Evolutionary conservation across 2,888 invertebrate genomes (phyloP).

Genomic region (Agriopis aurantiaria): DNA sequence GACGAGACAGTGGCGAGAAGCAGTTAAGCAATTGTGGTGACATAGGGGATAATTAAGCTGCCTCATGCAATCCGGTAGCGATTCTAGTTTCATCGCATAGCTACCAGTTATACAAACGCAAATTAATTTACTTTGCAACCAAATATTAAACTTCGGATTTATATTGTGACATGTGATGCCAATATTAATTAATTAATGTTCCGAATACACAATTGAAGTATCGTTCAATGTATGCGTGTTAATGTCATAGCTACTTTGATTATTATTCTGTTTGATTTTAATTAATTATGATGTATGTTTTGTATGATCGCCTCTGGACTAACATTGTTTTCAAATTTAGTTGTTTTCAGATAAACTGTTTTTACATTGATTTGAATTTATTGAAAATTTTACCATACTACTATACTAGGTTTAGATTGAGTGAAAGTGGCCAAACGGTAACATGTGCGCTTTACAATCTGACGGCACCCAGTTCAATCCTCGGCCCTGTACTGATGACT

Average conservation of each 20-base stretch:
- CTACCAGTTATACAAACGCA: background rate
- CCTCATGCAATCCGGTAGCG: no score
- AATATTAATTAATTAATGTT: conserved; percentile 31
- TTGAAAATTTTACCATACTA: no score
- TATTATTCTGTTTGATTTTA: conserved; percentile 9
- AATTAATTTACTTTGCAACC: background rate
- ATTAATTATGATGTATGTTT: conserved; percentile 17
- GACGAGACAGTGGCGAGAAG: no score
- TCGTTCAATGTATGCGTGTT: conserved; percentile 11
- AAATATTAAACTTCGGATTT: background rate
- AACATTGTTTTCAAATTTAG: background rate
- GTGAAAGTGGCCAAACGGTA: no score
- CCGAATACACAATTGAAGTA: conserved; percentile 7
- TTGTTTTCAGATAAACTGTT: background rate
- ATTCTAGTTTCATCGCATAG: no score
- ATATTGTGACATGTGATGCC: conserved; percentile 23
- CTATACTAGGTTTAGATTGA: no score
- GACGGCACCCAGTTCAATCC: no score
- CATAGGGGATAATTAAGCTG: no score
- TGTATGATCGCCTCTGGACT: conserved; percentile 4
- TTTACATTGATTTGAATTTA: background rate
- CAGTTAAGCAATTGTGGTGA: no score
- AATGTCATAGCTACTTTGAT: conserved; percentile 1
- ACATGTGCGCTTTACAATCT: no score
- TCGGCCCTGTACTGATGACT: no score